Base-by-base conservation (phyloP, 2,113 vertebrate species). In the Australoheros scitulus region DNA sequence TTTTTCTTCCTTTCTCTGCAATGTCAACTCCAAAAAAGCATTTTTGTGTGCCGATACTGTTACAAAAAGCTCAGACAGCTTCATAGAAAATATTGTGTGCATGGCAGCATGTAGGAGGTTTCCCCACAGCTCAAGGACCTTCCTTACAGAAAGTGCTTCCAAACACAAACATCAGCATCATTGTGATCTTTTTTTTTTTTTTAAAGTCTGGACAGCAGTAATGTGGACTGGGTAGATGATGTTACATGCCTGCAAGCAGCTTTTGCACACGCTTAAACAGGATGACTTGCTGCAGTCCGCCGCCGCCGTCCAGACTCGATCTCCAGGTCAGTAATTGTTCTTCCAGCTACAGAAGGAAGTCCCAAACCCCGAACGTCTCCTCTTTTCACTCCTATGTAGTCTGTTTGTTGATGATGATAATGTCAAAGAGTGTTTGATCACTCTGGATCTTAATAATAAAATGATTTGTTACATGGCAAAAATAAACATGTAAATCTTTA, bases 401-500 rank as follows among this genome's bases (percentile, higher is more conserved):
- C 77, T 65, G 14, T 79, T 70, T 80, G 52, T 80, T 38, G 50
- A 77, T 84, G 74, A 90, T 87, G 90, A 91, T 50, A 72, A 89
- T 87, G 90, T 92, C 87, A 89, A 85, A 88, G 70, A 76, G 77
- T 36, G 64, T 6, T 85, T 38, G 15, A 36, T 63, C 64, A 26
- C 50, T 77, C 72, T 91, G 63, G 77, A 82, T 84, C 75, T 81
- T 79, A 84, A 87, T 74, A 89, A 87, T 89, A 93, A 93, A 93
- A 64, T 38, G 6, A 78, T 90, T 88, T 93, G 87, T 95, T 94
- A 93, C 87, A 87, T 85, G 80, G 87, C 82, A 92, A 90, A 89
- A 88, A 61, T 61, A 76, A 89, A 81, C 11, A 4, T 79, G n/a
- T 81, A 29, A 34, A 50, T 77, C 47, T 82, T 90, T 81, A 64